Base-by-base conservation (phyloP, 2,888 invertebrate species). In the Amiota communis region DNA sequence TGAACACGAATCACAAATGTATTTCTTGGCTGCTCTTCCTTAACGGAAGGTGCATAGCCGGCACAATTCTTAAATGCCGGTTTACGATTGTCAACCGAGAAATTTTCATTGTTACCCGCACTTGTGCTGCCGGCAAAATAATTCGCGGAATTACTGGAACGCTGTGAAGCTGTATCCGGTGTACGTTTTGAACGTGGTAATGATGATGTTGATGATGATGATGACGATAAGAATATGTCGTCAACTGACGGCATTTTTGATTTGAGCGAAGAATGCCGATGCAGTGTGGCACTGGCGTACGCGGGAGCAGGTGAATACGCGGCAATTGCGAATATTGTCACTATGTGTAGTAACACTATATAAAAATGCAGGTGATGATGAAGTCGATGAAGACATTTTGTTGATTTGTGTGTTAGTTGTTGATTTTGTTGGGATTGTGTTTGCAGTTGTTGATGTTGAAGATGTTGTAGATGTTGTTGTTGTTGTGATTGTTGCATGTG, bases 31-130 rank as follows among this genome's bases (percentile, higher is more conserved):
- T 94, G 93, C 83, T 94, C 95, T 90, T 97, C 98, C 86, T 94
- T 93, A 23, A 97, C 95, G 47, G 92, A 91, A 0, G 95, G 96
- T 83, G 93, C 93, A 90, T 98, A 98, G 81, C 91, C 92, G 73
- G 93, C 92, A 90, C 98, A 98, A 81, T 96, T 92, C 59, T 92
- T 93, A 90, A 98, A 97, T 75, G 94, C 92, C 1, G 98, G 98
- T 86, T 97, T 97, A 88, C 96, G 94, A 90, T 96, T 96, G 90
- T 96, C 93, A 59, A 89, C 81, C 56, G 81, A 80, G 51, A 78
- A 84, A 56, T 81, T 80, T 17, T 83, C 83, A 72, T 82, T 80
- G 76, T 79, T 82, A 23, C 51, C 49, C n/a, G n/a, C n/a, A 64
- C 75, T 77, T 72, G 53, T 77, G 46, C 17, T 65, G 64, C 20